Evolutionary conservation across 1,140 invertebrate species (phyloP).

Genomic region (Lanistes nyassanus): DNA sequence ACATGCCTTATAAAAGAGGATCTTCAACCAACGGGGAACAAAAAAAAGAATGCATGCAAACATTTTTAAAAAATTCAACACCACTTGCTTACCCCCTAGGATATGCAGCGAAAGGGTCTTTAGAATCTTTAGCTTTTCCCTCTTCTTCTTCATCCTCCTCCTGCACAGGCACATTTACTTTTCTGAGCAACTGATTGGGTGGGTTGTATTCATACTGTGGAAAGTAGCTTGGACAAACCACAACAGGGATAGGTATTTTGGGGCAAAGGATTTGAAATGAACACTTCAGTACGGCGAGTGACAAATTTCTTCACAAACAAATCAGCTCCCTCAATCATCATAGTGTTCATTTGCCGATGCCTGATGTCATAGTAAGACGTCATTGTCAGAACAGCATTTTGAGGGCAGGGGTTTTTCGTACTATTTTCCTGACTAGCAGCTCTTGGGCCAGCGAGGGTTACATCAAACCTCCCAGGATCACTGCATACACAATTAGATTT

Average conservation of each 20-base stretch:
- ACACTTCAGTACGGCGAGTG: slow-evolving; percentile 15
- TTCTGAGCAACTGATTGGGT: too few relatives aligned
- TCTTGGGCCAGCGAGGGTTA: too few relatives aligned
- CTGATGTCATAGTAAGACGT: too few relatives aligned
- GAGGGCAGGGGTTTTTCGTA: too few relatives aligned
- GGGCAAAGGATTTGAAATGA: background rate
- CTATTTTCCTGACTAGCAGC: too few relatives aligned
- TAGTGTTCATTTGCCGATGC: background rate
- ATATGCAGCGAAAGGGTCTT: slow-evolving; percentile 90
- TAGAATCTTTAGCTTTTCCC: slow-evolving; percentile 78
- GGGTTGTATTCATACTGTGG: too few relatives aligned
- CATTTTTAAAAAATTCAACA: background rate
- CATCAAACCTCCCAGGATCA: too few relatives aligned
- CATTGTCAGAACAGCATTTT: too few relatives aligned
- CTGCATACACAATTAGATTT: too few relatives aligned
- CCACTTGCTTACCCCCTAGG: slow-evolving; percentile 81
- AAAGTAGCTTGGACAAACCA: too few relatives aligned
- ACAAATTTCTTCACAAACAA: slow-evolving; percentile 11
- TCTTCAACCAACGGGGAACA: background rate
- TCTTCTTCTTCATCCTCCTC: slow-evolving; percentile 73
- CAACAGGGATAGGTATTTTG: too few relatives aligned
- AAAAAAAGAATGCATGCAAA: background rate
- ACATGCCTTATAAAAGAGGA: slow-evolving; percentile 22
- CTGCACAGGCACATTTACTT: slow-evolving; percentile 66
- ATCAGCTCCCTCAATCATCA: slow-evolving; percentile 16